A percentile compares a stretch with the other conserved stretches of the same genome.
phyloP scores from a whole-genome alignment of 2,888 invertebrate genomes.

The Petrolisthes manimaculis region DNA sequence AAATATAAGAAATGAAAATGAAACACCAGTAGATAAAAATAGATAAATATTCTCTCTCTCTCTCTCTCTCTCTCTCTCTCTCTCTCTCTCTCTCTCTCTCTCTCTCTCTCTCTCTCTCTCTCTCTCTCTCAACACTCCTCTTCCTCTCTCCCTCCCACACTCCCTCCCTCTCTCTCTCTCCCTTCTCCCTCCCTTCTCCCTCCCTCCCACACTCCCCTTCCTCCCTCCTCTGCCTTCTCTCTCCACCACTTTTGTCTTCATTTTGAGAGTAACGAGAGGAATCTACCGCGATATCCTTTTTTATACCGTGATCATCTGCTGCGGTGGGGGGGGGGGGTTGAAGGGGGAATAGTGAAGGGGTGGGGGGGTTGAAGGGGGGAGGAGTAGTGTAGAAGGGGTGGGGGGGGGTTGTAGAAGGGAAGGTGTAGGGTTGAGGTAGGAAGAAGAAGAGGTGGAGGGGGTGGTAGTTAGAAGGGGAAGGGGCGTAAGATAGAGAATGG shows the following conservation, averaged over 20 bases:
- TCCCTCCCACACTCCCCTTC: conserved; percentile 26
- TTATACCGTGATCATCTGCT: background rate
- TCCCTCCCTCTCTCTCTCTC: no score
- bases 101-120: background rate
- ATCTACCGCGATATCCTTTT: background rate
- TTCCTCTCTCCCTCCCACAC: background rate
- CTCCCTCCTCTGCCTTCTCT: background rate
- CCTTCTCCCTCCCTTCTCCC: no score
- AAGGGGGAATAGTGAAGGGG: background rate
- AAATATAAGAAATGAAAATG: no score
- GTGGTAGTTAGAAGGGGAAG: background rate
- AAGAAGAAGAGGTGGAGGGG: background rate
- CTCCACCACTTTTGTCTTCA: conserved; percentile 1
- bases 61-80: conserved; percentile 32
- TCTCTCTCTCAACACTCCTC: background rate
- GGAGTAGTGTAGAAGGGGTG: background rate
- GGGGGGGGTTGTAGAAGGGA: background rate
- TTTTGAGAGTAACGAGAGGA: background rate
- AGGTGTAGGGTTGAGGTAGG: background rate
- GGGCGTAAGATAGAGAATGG: background rate
- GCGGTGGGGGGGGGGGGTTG: background rate
- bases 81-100: conserved; percentile 20
- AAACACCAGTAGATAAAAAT: no score
- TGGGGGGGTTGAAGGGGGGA: background rate
- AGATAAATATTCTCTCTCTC: no score